phyloP scores from a whole-genome alignment of 92 coral and sea anemone species.

The Zoanthus sansibaricus region DNA sequence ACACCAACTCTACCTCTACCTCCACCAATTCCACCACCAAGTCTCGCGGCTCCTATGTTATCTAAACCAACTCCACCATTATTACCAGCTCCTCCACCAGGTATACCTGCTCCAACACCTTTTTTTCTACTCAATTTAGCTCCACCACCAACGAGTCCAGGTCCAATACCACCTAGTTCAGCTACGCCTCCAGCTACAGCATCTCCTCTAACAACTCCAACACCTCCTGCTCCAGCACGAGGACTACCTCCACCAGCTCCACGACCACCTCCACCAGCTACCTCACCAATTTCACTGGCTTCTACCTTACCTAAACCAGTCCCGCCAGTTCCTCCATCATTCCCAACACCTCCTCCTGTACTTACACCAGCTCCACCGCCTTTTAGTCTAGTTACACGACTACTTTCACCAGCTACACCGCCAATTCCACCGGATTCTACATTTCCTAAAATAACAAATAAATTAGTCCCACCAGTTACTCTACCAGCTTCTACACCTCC shows the following conservation, averaged over 20 bases:
- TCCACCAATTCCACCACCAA: background rate
- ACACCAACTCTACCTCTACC: background rate
- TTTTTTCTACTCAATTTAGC: background rate
- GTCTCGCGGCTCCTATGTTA: background rate
- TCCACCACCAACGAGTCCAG: background rate
- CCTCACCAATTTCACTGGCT: constrained; percentile 17
- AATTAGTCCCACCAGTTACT: background rate
- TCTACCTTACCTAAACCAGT: constrained; percentile 25
- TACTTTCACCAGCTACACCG: constrained; percentile 55
- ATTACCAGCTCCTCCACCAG: background rate
- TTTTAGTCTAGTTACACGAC: constrained; percentile 50
- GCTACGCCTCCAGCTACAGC: background rate
- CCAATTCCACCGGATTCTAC: constrained; percentile 52
- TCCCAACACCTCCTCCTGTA: constrained; percentile 49
- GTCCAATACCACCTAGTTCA: background rate
- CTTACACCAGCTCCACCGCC: constrained; percentile 59
- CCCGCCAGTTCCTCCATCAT: constrained; percentile 60
- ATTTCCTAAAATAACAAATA: constrained; percentile 16
- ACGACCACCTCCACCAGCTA: constrained; percentile 10
- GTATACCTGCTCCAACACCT: background rate
- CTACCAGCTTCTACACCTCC: background rate
- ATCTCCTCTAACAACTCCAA: constrained; percentile 58
- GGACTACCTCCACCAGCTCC: constrained; percentile 46
- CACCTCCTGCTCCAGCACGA: constrained; percentile 48
- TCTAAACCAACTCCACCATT: too few relatives aligned